These are phyloP conservation scores for Rhingia campestris DNA, from an alignment of 2,888 invertebrate genomes.

Conservation along the genomic window DNA sequence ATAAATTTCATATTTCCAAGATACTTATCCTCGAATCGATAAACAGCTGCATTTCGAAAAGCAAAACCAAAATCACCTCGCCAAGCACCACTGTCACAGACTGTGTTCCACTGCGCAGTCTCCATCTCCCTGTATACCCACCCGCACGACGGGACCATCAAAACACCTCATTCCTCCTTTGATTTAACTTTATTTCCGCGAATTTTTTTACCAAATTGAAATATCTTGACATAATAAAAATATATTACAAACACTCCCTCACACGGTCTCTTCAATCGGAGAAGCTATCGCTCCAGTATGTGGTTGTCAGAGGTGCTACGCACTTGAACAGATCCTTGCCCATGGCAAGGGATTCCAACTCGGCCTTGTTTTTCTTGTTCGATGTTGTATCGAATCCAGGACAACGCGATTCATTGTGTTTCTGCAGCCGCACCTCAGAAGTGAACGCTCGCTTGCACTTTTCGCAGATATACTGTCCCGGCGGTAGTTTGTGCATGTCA, in stretches of 20 bases:
- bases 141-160: not conserved
- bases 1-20: too few relatives aligned
- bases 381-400: slow-evolving; percentile 71
- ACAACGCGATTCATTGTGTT: slow-evolving; percentile 78
- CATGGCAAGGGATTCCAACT: slow-evolving; percentile 76
- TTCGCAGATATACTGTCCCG: slow-evolving; percentile 79
- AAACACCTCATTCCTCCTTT: not conserved
- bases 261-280: slow-evolving; percentile 80
- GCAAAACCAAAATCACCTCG: too few relatives aligned
- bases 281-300: slow-evolving; percentile 83
- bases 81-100: not conserved
- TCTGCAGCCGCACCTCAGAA: slow-evolving; percentile 78
- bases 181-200: slow-evolving; percentile 43
- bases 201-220: slow-evolving; percentile 20
- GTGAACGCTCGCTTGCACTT: slow-evolving; percentile 81
- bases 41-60: not conserved
- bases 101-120: slow-evolving; percentile 19
- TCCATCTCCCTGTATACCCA: not conserved
- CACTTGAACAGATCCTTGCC: slow-evolving; percentile 83
- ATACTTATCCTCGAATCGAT: not conserved
- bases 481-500: slow-evolving; percentile 78
- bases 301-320: slow-evolving; percentile 83
- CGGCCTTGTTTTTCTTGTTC: slow-evolving; percentile 69
- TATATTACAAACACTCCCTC: not conserved
- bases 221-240: slow-evolving; percentile 15